phyloP scores from a whole-genome alignment of 2,888 invertebrate species.

The Oligia latruncula region DNA sequence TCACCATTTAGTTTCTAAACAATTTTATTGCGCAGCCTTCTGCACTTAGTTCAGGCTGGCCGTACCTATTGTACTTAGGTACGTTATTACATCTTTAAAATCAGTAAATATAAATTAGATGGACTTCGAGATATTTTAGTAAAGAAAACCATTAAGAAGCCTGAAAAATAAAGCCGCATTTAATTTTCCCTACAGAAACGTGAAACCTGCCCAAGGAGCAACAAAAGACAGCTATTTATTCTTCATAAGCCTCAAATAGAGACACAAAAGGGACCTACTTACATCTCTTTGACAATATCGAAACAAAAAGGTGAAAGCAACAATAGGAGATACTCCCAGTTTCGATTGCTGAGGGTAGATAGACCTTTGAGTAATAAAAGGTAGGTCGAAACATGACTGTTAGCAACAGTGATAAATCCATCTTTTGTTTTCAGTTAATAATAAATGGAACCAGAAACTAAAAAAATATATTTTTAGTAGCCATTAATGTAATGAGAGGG shows the following conservation, averaged over 20 bases:
- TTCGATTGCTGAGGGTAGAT: constrained; percentile 31
- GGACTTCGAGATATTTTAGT: too few species aligned
- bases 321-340: constrained; percentile 34
- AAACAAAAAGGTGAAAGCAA: constrained; percentile 40
- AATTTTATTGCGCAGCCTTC: too few species aligned
- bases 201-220: not conserved
- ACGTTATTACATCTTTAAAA: too few species aligned
- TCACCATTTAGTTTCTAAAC: too few species aligned
- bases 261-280: constrained; percentile 48
- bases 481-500: too few species aligned
- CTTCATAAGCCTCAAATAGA: constrained; percentile 31
- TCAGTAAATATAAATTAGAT: too few species aligned
- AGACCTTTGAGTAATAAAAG: constrained; percentile 19
- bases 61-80: too few species aligned
- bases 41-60: too few species aligned
- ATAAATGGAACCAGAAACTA: not conserved
- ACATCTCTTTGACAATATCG: constrained; percentile 43
- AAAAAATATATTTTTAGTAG: too few species aligned
- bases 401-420: not conserved
- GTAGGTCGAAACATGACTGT: not conserved
- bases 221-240: constrained; percentile 34
- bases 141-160: not conserved
- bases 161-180: not conserved
- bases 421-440: not conserved
- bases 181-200: not conserved